Evolutionary conservation across 1,140 invertebrate genomes (phyloP), one percentile per base, ranked within the genome.

Genomic region (Trichonephila inaurata): DNA sequence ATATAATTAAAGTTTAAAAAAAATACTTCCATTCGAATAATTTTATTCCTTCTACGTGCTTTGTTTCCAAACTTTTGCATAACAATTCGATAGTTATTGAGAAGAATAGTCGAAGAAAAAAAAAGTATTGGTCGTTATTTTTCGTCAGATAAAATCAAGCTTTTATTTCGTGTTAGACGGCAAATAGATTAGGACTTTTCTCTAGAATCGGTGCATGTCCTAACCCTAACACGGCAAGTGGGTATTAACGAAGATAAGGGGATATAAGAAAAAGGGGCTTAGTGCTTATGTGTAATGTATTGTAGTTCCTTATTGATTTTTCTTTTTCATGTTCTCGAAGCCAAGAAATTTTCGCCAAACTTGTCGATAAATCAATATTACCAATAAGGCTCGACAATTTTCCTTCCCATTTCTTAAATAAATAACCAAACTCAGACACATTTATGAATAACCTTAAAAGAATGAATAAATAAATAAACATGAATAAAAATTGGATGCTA

Each of bases 341-440:
- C 72, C 33, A 40, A 77, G 72, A 40, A 58, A 83, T 83, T 83
- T 14, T 44, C 51, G n/a, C 28, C 3, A 3, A 33, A 33, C 4
- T 33, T 40, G 24, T 40, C 28, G 6, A 77, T 58, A 58, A 83
- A 83, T 83, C 82, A 28, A 83, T 83, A 60, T 21, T 58, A 24
- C 82, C 40, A 60, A 83, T 83, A 83, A 83, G 21, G 82, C 21
- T 58, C 5, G 21, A 83, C 82, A 83, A n/a, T 58, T 83, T 83
- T 60, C 51, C 24, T 8, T 28, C 12, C 82, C 44, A 83, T 83
- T 83, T 83, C 44, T 24, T n/a, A 60, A 83, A 83, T 83, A 58
- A 77, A 83, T 83, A 58, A 77, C 16, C 28, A 18, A 18, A 18
- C 24, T 18, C 5, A 64, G 62, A 64, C 62, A 64, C 62, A 19